phyloP scores from a whole-genome alignment of 2,113 vertebrate species.

The Pseudopipra pipra region DNA sequence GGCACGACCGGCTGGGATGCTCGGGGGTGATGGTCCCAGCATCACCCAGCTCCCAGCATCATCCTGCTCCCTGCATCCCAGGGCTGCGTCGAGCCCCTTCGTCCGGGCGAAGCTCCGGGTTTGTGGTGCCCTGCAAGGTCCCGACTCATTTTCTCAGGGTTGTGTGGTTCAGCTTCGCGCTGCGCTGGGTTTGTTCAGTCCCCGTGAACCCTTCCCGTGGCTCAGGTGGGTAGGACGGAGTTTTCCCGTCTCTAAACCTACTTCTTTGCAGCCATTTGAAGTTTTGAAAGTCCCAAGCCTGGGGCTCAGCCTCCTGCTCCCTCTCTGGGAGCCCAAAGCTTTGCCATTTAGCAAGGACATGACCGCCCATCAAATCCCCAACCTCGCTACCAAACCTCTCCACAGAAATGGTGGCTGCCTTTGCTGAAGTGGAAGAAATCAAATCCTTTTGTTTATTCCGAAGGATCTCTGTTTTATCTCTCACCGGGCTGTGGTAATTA shows the following conservation, averaged over 20 bases:
- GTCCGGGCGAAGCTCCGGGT: not conserved
- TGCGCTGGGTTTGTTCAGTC: not conserved
- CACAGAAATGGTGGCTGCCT: not conserved
- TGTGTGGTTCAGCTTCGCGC: fast-evolving
- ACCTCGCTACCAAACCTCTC: not conserved
- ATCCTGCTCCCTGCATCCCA: not conserved
- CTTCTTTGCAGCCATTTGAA: not conserved
- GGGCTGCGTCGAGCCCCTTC: not conserved
- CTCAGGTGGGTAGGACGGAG: not conserved
- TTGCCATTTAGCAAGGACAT: not conserved
- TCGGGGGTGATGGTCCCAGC: not conserved
- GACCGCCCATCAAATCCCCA: not conserved
- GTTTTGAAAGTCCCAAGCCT: conserved; percentile 4
- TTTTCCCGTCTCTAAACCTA: not conserved
- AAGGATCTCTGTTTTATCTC: conserved; percentile 66
- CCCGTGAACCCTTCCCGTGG: not conserved
- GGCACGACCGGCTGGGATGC: not conserved
- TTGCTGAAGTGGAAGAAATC: conserved; percentile 21
- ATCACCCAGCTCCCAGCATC: not conserved
- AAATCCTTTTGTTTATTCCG: conserved; percentile 3
- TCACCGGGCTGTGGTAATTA: conserved; percentile 44
- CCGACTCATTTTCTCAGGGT: not conserved
- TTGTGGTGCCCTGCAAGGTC: not conserved
- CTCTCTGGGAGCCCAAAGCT: not conserved
- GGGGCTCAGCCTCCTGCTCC: not conserved